Conservation (phyloP, 2,888 invertebrate species). For the Harpagoxenus sublaevis region DNA sequence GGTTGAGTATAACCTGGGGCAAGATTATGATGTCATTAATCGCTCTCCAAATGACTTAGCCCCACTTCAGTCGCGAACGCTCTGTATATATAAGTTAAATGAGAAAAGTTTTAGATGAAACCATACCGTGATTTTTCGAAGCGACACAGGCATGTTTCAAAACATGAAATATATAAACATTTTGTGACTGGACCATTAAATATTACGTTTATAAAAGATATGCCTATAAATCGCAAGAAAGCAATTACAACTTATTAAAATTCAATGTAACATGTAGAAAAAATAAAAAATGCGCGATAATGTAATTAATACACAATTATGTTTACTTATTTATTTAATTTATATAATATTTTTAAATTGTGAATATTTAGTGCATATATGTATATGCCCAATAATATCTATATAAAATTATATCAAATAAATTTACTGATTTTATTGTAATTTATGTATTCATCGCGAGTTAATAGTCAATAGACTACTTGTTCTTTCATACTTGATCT, state of each 20-base stretch:
- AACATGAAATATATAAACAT: not conserved
- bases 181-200: not conserved
- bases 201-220: not conserved
- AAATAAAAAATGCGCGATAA: not conserved
- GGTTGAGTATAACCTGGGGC: not conserved
- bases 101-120: conserved; percentile 13
- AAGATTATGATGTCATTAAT: conserved; percentile 28
- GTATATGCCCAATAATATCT: not conserved
- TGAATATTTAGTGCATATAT: not conserved
- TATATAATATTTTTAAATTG: not conserved
- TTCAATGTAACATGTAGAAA: not conserved
- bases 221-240: not conserved
- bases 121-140: not conserved
- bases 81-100: conserved; percentile 26
- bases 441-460: not conserved
- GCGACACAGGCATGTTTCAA: not conserved
- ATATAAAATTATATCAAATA: not conserved
- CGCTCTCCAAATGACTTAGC: not conserved
- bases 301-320: not conserved
- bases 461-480: not conserved
- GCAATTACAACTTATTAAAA: not conserved
- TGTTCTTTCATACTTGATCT: not conserved
- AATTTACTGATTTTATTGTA: not conserved
- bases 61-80: not conserved
- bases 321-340: not conserved